phyloP scores from a whole-genome alignment of 2,113 vertebrate species.

The Dipodomys merriami region DNA sequence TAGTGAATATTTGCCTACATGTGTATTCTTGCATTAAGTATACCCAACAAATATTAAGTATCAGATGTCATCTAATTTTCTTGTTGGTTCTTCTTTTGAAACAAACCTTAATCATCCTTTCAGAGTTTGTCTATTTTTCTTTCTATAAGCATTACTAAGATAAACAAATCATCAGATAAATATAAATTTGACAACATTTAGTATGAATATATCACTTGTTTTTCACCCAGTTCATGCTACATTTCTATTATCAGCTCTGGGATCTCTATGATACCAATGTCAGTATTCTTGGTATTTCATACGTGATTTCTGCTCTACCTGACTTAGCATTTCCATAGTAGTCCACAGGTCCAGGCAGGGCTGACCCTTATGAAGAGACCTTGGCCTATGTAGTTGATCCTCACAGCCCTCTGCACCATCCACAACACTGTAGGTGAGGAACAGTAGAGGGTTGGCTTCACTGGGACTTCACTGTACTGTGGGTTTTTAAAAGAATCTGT shows the following conservation, averaged over 20 bases:
- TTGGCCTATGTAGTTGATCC: background rate
- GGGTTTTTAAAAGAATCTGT: background rate
- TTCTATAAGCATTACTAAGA: background rate
- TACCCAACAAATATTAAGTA: background rate
- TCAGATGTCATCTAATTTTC: background rate
- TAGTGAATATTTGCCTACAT: background rate
- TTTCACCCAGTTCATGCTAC: background rate
- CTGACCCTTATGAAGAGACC: background rate
- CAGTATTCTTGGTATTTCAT: background rate
- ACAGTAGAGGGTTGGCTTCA: background rate
- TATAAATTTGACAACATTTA: background rate
- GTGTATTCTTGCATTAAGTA: background rate
- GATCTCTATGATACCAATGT: background rate
- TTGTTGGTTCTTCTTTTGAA: background rate
- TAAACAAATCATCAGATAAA: conserved; percentile 1
- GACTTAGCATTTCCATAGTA: background rate
- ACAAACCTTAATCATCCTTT: background rate
- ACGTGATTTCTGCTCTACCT: background rate
- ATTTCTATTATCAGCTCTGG: background rate
- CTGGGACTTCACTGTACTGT: no score
- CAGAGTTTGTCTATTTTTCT: background rate
- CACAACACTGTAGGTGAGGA: background rate
- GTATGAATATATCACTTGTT: background rate
- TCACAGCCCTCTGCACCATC: background rate
- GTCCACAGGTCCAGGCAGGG: background rate